phyloP scores from a whole-genome alignment of 2,113 vertebrate genomes.

The Columbina picui region DNA sequence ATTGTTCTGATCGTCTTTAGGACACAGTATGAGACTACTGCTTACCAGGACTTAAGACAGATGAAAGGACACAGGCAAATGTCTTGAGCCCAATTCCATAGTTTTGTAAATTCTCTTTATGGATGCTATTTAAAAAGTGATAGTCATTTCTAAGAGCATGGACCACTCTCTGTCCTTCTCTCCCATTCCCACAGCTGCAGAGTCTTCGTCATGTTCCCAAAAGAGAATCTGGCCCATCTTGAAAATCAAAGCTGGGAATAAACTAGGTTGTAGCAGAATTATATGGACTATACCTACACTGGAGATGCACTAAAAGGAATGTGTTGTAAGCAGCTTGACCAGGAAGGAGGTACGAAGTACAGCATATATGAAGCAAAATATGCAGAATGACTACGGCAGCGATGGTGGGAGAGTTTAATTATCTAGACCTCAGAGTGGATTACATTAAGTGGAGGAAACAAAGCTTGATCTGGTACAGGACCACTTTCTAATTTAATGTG shows the following conservation, averaged over 20 bases:
- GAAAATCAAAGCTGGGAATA: neutral
- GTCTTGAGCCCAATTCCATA: neutral
- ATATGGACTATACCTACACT: neutral
- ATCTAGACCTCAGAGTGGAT: constrained; percentile 56
- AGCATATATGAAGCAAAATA: neutral
- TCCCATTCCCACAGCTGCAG: neutral
- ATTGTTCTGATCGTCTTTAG: neutral
- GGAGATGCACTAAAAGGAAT: neutral
- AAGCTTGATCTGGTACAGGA: constrained; percentile 41
- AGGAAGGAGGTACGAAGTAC: neutral
- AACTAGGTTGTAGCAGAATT: neutral
- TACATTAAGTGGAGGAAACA: constrained; percentile 54
- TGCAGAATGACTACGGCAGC: neutral
- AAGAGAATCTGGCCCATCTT: neutral
- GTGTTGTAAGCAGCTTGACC: neutral
- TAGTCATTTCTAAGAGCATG: neutral
- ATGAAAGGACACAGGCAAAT: neutral
- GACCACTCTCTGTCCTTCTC: neutral
- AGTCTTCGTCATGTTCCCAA: neutral
- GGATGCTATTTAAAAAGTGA: neutral
- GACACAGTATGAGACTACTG: neutral
- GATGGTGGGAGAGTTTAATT: constrained; percentile 64
- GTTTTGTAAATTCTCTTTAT: constrained; percentile 1
- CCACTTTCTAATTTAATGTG: constrained; percentile 67
- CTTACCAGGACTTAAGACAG: neutral